phyloP scores from a whole-genome alignment of 2,797 vertebrate genomes.

The Esox masquinongy region DNA sequence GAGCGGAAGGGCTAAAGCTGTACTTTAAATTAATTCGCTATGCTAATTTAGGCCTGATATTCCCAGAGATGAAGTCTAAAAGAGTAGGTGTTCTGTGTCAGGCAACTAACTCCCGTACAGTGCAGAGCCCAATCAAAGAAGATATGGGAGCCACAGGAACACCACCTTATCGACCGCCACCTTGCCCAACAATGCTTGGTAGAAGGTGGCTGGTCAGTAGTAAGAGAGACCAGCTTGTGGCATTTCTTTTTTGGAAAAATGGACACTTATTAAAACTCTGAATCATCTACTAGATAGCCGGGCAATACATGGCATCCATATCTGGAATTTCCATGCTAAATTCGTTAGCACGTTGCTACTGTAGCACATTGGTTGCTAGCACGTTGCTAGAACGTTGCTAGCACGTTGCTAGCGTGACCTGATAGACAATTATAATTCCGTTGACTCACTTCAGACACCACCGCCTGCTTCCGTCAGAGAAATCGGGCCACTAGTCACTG shows the following conservation, averaged over 20 bases:
- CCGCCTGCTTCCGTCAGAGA: too few relatives aligned
- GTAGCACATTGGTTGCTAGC: too few relatives aligned
- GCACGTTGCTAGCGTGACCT: too few relatives aligned
- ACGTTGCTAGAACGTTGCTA: too few relatives aligned
- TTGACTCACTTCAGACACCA: too few relatives aligned
- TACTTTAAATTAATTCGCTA: constrained; percentile 56
- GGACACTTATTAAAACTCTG: neutral
- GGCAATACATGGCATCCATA: neutral
- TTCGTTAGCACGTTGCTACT: too few relatives aligned
- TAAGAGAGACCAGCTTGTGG: neutral
- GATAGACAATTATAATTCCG: too few relatives aligned
- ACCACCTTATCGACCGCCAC: neutral
- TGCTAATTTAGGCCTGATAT: constrained; percentile 47
- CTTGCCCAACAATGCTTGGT: neutral
- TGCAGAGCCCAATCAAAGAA: neutral
- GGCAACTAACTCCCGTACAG: neutral
- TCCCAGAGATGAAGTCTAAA: constrained; percentile 6
- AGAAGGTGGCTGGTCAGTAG: neutral
- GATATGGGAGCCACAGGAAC: neutral
- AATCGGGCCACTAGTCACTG: too few relatives aligned
- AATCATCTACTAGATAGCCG: neutral
- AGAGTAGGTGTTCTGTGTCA: constrained; percentile 18
- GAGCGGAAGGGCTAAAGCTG: constrained; percentile 35
- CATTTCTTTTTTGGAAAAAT: neutral
- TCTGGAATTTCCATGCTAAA: neutral